Base-by-base conservation (phyloP, 2,113 vertebrate species). In the Scopus umbretta region DNA sequence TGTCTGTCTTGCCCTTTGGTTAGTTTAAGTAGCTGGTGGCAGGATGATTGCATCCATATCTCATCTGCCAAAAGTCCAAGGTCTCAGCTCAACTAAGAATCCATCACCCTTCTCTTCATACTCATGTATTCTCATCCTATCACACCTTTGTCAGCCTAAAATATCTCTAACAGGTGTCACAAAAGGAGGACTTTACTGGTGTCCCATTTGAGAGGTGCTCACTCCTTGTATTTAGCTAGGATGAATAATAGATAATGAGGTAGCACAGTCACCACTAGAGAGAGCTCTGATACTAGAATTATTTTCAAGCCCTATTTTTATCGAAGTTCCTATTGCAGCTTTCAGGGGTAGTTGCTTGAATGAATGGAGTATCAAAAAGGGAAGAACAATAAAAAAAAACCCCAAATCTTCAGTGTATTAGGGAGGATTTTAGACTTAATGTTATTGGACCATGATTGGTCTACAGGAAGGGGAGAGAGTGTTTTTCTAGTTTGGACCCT, bases 241-340 rank as follows among this genome's bases (percentile, higher is more conserved):
- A 67, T 56, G 72, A 74, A 61, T 75, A 90, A 85, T 70, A 86
- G 53, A 38, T 93, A 87, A 87, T 83, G 63, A 80, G 81, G 25
- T 36, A 79, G 16, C 59, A 87, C 6, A 91, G 52, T 76, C 53
- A 85, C 90, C 94, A 94, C 96, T 97, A 97, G 97, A 96, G 96
- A 92, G 96, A 92, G 95, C 94, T 95, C 96, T 80, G 81, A 92
- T 93, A 94, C 83, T 96, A 94, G 73, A 87, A 92, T 95, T 88
- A 80, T 87, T 67, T 80, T 71, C 21, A 63, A 90, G 27, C 3
- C 7, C 14, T 67, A 8, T 78, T 74, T 74, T 90, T 53, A 43
- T 72, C 13, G 23, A 42, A 71, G 13, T 78, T 91, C 20, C 34
- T 43, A 21, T 34, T 79, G 43, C 59, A 78, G 55, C 23, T 21